phyloP scores from a whole-genome alignment of 2,797 vertebrate species.

The Danio tinwini region DNA sequence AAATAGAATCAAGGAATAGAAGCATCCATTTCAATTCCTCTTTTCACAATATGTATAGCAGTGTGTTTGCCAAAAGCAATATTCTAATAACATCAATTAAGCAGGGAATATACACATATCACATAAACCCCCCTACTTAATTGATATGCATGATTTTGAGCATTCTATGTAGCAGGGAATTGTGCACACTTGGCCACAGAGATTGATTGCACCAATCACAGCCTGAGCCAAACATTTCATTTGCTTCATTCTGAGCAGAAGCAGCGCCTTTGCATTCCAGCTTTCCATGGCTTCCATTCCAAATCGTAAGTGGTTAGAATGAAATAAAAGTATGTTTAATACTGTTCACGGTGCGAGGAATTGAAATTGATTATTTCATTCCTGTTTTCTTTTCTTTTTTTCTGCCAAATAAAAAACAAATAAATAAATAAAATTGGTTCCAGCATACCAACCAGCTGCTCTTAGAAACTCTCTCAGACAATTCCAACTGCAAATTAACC shows the following conservation, averaged over 20 bases:
- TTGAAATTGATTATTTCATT: not conserved
- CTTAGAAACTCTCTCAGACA: slow-evolving; percentile 21
- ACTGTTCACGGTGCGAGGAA: not conserved
- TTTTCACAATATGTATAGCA: too few species aligned
- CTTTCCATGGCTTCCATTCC: not conserved
- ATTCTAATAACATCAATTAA: too few species aligned
- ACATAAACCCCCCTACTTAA: not conserved
- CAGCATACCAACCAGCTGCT: slow-evolving; percentile 11
- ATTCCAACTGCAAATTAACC: slow-evolving; percentile 34
- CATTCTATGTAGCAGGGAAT: not conserved
- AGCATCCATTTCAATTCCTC: too few species aligned
- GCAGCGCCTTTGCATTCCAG: slow-evolving; percentile 10
- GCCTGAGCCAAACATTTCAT: slow-evolving; percentile 27
- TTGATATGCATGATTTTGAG: not conserved
- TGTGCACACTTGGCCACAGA: not conserved
- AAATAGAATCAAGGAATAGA: too few species aligned
- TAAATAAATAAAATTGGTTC: not conserved
- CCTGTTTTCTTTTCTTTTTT: not conserved
- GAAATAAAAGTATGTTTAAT: slow-evolving; percentile 2
- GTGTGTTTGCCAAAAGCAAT: too few species aligned
- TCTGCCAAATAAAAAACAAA: not conserved
- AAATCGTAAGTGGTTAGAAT: slow-evolving; percentile 18
- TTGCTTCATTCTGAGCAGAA: slow-evolving; percentile 12
- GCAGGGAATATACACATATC: not conserved
- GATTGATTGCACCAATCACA: slow-evolving; percentile 16